phyloP scores from a whole-genome alignment of 2,797 vertebrate genomes.

The Furcifer pardalis region DNA sequence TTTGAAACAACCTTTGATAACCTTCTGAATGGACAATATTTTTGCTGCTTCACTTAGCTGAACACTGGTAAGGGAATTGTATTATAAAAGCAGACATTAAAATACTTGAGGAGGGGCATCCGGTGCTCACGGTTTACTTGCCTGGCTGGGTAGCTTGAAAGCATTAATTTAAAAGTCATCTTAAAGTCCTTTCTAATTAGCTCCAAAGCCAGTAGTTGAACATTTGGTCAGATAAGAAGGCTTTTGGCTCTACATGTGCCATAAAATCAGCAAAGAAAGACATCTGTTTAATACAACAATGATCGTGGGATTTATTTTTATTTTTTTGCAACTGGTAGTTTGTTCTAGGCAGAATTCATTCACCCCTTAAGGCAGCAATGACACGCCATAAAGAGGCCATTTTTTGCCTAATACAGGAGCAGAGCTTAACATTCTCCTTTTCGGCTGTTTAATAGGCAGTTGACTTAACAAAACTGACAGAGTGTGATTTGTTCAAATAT shows the following conservation, averaged over 20 bases:
- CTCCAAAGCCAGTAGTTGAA: constrained; percentile 69
- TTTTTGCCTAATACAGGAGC: constrained; percentile 53
- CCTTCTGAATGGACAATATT: background rate
- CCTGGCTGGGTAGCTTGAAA: constrained; percentile 66
- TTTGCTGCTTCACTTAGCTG: constrained; percentile 57
- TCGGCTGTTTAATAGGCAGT: constrained; percentile 65
- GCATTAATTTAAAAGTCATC: constrained; percentile 73
- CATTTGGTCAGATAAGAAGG: constrained; percentile 71
- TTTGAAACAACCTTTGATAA: constrained; percentile 8
- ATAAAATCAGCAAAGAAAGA: constrained; percentile 76
- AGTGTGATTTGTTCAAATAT: constrained; percentile 48
- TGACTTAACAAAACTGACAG: constrained; percentile 38
- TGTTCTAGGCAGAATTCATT: constrained; percentile 67
- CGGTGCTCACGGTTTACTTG: constrained; percentile 59
- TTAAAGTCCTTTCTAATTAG: constrained; percentile 69
- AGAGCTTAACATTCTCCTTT: constrained; percentile 58
- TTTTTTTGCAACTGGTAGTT: constrained; percentile 67
- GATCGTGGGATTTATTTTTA: constrained; percentile 65
- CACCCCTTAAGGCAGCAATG: constrained; percentile 74
- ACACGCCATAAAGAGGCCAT: constrained; percentile 72
- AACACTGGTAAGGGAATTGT: constrained; percentile 57
- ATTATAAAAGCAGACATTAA: constrained; percentile 65
- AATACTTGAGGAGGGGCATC: constrained; percentile 61
- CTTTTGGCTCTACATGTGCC: constrained; percentile 70
- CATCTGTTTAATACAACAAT: constrained; percentile 75